A percentile compares a stretch with the other conserved stretches of the same genome.
These are phyloP conservation scores for Frankliniella fusca DNA, from an alignment of 2,888 invertebrate species.

Conservation along the genomic window DNA sequence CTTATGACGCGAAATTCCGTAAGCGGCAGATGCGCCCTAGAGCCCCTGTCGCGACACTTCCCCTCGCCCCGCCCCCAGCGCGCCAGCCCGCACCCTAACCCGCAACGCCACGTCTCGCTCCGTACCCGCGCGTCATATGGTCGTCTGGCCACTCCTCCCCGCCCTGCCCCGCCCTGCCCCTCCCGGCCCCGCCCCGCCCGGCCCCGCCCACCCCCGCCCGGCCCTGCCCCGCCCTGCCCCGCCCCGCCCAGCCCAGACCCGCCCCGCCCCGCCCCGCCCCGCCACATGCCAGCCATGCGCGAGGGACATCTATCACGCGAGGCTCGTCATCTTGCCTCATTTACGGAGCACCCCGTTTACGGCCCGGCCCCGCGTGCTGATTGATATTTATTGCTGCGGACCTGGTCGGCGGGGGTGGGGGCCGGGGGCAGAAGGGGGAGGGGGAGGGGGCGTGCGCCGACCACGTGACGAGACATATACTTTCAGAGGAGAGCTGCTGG, in stretches of 20 bases:
- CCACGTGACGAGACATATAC: too few species aligned
- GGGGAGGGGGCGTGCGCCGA: neutral
- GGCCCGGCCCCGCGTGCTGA: neutral
- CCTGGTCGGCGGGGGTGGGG: neutral
- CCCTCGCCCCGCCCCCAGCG: neutral
- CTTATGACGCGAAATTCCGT: neutral
- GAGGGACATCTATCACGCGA: neutral
- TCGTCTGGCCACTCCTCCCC: neutral
- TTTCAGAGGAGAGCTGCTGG: too few species aligned
- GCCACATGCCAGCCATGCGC: neutral
- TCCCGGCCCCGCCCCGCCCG: neutral
- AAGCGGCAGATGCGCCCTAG: neutral
- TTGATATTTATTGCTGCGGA: slow-evolving; percentile 17
- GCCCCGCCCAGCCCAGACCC: neutral
- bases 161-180: neutral
- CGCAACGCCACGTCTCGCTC: neutral
- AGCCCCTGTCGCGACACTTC: neutral
- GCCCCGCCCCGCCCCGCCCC: neutral
- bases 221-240: neutral
- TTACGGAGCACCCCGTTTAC: neutral
- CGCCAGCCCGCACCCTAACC: neutral
- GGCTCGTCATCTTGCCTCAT: slow-evolving; percentile 16
- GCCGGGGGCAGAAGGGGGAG: neutral
- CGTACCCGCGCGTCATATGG: neutral
- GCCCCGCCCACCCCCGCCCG: too few species aligned